These are phyloP conservation scores for Stigmatopora nigra DNA, from an alignment of 2,113 vertebrate species.

Conservation along the genomic window DNA sequence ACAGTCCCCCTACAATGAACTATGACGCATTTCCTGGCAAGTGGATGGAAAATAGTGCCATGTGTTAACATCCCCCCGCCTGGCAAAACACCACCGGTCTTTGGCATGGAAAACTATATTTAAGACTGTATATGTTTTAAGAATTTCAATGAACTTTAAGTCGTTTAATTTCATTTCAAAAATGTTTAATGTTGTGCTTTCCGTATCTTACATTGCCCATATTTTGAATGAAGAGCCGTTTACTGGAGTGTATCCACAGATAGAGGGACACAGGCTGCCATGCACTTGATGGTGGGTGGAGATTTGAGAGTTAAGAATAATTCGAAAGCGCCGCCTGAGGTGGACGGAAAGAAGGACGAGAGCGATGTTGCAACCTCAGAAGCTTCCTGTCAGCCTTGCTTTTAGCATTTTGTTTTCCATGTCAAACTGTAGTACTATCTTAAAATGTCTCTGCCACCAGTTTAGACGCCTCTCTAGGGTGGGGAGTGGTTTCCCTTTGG, in stretches of 20 bases:
- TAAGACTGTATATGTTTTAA: conserved; percentile 10
- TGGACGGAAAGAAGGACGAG: conserved; percentile 41
- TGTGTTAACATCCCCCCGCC: conserved; percentile 87
- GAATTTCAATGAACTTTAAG: conserved; percentile 10
- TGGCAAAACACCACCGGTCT: conserved; percentile 72
- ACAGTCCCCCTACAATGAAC: conserved; percentile 84
- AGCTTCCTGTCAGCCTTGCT: conserved; percentile 47
- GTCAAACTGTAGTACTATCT: conserved; percentile 19
- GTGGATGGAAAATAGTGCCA: conserved; percentile 90
- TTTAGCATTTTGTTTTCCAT: conserved; percentile 35
- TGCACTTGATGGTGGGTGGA: conserved; percentile 44
- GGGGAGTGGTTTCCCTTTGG: conserved; percentile 32
- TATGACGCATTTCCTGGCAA: conserved; percentile 94
- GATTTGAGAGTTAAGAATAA: conserved; percentile 25
- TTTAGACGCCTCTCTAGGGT: conserved; percentile 24
- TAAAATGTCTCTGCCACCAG: conserved; percentile 23
- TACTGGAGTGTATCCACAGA: conserved; percentile 8
- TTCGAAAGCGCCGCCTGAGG: conserved; percentile 37
- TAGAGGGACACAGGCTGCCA: conserved; percentile 26
- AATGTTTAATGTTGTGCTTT: conserved; percentile 12
- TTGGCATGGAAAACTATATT: conserved; percentile 22
- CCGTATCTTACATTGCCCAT: not conserved
- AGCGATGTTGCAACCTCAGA: conserved; percentile 24
- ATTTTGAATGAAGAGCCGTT: conserved; percentile 17
- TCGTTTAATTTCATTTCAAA: conserved; percentile 21